These are phyloP conservation scores for Paratrypauchen microcephalus DNA, from an alignment of 2,797 vertebrate species.

Conservation along the genomic window DNA sequence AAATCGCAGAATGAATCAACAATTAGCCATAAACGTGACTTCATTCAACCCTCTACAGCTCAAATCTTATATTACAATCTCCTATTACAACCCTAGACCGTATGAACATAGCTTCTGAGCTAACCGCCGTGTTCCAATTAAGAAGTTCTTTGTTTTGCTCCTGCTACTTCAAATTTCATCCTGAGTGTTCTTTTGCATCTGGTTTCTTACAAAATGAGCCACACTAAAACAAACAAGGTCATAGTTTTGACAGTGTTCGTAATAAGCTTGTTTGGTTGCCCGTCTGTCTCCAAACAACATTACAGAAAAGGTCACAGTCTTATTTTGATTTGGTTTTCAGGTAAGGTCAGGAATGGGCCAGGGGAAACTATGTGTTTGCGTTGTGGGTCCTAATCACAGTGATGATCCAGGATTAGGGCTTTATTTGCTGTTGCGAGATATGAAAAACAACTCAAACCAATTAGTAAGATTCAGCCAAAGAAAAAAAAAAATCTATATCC, in stretches of 20 bases:
- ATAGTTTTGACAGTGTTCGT: background rate
- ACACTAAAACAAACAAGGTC: background rate
- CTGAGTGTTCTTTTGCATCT: background rate
- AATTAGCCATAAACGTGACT: too few species aligned
- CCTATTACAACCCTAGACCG: too few species aligned
- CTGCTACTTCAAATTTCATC: background rate
- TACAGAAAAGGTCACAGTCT: background rate
- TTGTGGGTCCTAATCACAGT: background rate
- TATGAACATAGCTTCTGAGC: too few species aligned
- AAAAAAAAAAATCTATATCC: background rate
- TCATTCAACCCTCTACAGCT: too few species aligned
- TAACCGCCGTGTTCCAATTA: too few species aligned
- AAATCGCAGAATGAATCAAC: too few species aligned
- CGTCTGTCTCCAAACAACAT: background rate
- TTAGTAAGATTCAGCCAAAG: background rate
- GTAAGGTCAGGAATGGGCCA: background rate
- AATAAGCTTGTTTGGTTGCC: background rate
- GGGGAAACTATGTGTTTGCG: background rate
- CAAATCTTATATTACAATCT: too few species aligned
- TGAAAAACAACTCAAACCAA: background rate
- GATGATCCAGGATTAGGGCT: background rate
- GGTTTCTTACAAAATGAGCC: background rate
- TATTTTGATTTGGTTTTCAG: conserved; percentile 1
- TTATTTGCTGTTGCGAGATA: background rate
- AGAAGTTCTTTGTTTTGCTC: background rate